phyloP scores from a whole-genome alignment of 1,140 invertebrate species.

The Berghia stephanieae region DNA sequence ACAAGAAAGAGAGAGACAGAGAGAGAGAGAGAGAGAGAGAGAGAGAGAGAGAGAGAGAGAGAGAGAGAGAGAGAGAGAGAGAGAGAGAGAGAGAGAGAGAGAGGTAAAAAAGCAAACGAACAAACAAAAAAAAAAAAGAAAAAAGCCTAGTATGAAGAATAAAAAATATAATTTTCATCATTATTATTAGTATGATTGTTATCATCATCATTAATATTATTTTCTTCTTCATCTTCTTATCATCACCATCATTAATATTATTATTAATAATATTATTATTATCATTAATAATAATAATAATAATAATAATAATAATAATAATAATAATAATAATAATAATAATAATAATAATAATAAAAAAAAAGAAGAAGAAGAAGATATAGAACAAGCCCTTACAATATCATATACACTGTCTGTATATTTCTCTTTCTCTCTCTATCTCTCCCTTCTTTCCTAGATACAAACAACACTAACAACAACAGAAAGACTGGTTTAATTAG shows the following conservation, averaged over 20 bases:
- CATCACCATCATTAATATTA: not conserved
- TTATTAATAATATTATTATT: not conserved
- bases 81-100: not conserved
- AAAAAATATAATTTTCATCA: not conserved
- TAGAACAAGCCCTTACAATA: too few relatives aligned
- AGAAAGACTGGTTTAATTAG: too few relatives aligned
- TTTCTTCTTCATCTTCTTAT: not conserved
- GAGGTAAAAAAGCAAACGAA: not conserved
- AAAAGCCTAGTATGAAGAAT: too few relatives aligned
- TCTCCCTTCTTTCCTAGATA: not conserved
- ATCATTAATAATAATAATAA: not conserved
- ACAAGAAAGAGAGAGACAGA: not conserved
- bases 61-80: not conserved
- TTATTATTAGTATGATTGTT: not conserved
- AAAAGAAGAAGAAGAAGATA: not conserved
- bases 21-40: constrained; percentile 1
- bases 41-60: not conserved
- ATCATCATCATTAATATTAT: not conserved
- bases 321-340: not conserved
- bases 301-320: not conserved
- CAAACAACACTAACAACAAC: constrained; percentile 55
- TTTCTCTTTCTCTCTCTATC: not conserved
- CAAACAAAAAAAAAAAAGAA: constrained; percentile 11
- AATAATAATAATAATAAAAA: not conserved
- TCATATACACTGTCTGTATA: not conserved